Evolutionary conservation across 2,888 invertebrate species (phyloP), one percentile per base, ranked within the genome.

Genomic region (Polydrusus cervinus): DNA sequence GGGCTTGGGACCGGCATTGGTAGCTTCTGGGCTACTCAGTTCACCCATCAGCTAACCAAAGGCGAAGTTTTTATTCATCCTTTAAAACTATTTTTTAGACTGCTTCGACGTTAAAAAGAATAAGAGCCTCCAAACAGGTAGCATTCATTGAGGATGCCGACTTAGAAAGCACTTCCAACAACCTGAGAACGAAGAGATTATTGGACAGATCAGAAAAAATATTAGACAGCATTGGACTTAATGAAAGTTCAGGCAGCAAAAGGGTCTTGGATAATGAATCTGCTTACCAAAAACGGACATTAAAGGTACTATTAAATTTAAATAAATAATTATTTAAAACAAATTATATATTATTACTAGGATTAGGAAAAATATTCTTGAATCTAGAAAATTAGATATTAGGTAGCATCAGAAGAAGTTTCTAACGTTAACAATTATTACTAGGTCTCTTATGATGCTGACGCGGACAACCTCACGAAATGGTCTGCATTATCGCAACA

Each of bases 71-170:
- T 25, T 25, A 5, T 25, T 25, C 25, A 5, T 25, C 5, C 5
- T 25, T 25, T 25, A 25, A 3, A 25, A 3, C 25, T 25, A 34
- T 34, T 9, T 43, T 43, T 13, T 89, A 92, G 92, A 89, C 91
- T 80, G 88, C 90, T 81, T 89, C 90, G 80, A 89, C 90, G 61
- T 86, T 92, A 75, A 89, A 88, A 83, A 90, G 91, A 80, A 89
- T 92, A 79, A 90, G 91, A 80, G 91, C 91, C 71, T 88, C 89
- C 81, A 91, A 91, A 86, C 90, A 90, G 84, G 84, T 90, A 38
- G 89, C 92, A 13, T 88, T 91, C 76, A 86, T 90, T 62, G 91
- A 93, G 78, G 92, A 92, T 81, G 88, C 91, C 62, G 92, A 92
- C 80, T 89, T 92, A 80, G 92, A 92, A 75, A 89, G 88, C 83